These are phyloP conservation scores for Ennomos quercinarius DNA, from an alignment of 2,888 invertebrate genomes.

Conservation along the genomic window DNA sequence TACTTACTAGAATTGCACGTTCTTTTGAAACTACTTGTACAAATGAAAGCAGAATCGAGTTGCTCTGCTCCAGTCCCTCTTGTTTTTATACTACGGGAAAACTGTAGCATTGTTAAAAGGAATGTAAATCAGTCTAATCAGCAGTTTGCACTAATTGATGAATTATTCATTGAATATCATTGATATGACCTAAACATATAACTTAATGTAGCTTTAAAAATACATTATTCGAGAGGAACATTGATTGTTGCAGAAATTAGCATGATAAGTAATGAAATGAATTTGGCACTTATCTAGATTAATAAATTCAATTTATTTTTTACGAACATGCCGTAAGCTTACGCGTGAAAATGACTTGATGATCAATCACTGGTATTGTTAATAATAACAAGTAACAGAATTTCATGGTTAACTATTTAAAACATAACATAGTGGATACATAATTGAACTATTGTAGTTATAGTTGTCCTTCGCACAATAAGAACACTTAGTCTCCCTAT, in stretches of 20 bases:
- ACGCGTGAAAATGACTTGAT: conserved; percentile 35
- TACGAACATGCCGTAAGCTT: conserved; percentile 38
- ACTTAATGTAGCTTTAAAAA: conserved; percentile 46
- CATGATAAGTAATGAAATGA: conserved; percentile 53
- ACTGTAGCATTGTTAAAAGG: conserved; percentile 44
- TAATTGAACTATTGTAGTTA: background rate
- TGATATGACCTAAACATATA: conserved; percentile 35
- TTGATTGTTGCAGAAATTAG: conserved; percentile 49
- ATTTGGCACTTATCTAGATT: conserved; percentile 63
- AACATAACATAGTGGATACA: background rate
- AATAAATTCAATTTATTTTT: conserved; percentile 45
- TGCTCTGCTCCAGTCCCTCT: conserved; percentile 4
- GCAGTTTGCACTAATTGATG: conserved; percentile 51
- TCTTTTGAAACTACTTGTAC: background rate
- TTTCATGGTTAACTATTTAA: no score
- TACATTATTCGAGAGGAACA: conserved; percentile 64
- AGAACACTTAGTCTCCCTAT: conserved; percentile 18
- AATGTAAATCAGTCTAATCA: conserved; percentile 68
- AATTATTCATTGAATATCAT: conserved; percentile 45
- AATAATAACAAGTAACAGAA: background rate
- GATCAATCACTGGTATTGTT: conserved; percentile 21
- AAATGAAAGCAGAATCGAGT: background rate
- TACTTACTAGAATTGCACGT: background rate
- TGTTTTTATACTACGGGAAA: conserved; percentile 31
- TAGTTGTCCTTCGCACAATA: conserved; percentile 15